Evolutionary conservation across 2,113 vertebrate species (phyloP), one percentile per base, ranked within the genome.

Genomic region (Hippocampus mohnikei): DNA sequence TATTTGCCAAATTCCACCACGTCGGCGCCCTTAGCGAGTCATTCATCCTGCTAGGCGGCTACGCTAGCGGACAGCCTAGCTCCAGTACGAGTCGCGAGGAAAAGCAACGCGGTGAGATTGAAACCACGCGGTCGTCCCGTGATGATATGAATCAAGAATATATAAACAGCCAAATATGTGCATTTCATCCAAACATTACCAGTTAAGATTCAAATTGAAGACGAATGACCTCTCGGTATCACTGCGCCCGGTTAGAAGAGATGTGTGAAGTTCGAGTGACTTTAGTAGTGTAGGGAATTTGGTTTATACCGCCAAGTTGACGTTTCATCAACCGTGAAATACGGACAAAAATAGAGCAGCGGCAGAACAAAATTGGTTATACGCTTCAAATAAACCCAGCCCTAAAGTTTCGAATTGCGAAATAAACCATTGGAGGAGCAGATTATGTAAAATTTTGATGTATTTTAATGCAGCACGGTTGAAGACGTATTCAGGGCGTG

Each of bases 151-250:
- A 53, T 21, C 3, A 2, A 13, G 33, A 27, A 29, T n/a, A 55
- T 29, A 25, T 6, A 12, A n/a, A 40, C 9, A 13, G 13, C 12
- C 18, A 56, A 55, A 0, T 8, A 15, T 23, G 5, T 16, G 21
- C 11, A 23, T 23, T n/a, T 21, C 37, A 53, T 37, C 1, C 12
- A 65, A 0, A 82, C 81, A 0, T 78, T 78, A 90, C 87, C 83
- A 80, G 67, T 2, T 62, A 11, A 59, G 27, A 37, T 71, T 52
- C 41, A 42, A 42, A 62, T 64, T 8, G 23, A 16, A 70, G 82
- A 81, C 70, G 80, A 84, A 67, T 87, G 89, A 90, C 88, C 89
- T 89, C 89, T 89, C 79, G 87, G 84, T 89, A 86, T 83, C 83
- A 79, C 81, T 67, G 75, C 72, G 41, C 44, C 58, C 73, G 23